Evolutionary conservation across 2,888 invertebrate species (phyloP), one percentile per base, ranked within the genome.

Genomic region (Acleris laterana): DNA sequence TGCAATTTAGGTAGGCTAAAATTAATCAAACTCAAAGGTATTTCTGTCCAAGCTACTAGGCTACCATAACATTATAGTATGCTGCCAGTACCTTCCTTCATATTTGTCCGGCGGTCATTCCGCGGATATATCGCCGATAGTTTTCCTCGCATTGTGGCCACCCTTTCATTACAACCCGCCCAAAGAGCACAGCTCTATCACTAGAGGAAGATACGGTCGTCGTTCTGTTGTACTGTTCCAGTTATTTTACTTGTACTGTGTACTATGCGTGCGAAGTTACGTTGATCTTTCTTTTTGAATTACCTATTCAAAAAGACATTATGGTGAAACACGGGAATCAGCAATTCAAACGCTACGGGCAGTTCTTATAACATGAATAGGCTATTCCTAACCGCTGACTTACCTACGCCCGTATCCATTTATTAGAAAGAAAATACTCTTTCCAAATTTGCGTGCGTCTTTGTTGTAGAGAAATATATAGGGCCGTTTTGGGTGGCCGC

Each of bases 401-500:
- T 60, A 50, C 60, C 51, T 60, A 59, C 60, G 55, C 60, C 44
- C 60, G 48, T 60, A 42, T 44, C 60, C 65, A 65, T 65, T 61
- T 65, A 61, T 65, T 50, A 65, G 55, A 51, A 61, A 56, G 55
- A 63, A 65, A 57, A 60, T 58, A 55, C 50, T 44, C 65, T 50
- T 65, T 65, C 60, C 65, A 65, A 65, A 65, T 65, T 65, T 65
- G 65, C 65, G 52, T 63, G 58, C 63, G 60, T 61, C 65, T 61
- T 61, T 65, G 65, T 65, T 50, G 56, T 42, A 44, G n/a, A 57
- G 28, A 50, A 65, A 63, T 60, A 59, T 55, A 63, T 63, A 62
- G 61, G 68, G 62, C 38, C 61, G 59, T 68, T 70, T 63, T 63
- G 50, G 64, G 55, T 64, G 68, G 71, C 76, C 70, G 74, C 71